phyloP scores from a whole-genome alignment of 2,888 invertebrate species.

The Drosophila cognata region DNA sequence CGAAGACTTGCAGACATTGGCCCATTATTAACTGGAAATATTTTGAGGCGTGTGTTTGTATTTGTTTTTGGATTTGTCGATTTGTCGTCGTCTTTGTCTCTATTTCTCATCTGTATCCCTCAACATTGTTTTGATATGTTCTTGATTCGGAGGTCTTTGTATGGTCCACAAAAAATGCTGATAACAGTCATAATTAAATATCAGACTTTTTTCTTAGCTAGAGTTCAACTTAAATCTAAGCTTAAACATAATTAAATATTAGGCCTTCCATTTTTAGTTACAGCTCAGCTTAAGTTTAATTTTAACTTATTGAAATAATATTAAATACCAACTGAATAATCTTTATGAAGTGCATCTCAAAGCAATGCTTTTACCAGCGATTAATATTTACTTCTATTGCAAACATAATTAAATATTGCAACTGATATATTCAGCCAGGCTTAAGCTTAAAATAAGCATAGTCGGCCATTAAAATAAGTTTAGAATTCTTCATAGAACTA shows the following conservation, averaged over 20 bases:
- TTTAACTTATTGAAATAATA: not conserved
- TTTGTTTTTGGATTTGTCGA: conserved; percentile 28
- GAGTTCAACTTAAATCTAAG: not conserved
- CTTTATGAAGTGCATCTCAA: not conserved
- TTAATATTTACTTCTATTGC: not conserved
- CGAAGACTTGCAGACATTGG: conserved; percentile 23
- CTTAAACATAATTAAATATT: not conserved
- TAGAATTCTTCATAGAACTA: not conserved
- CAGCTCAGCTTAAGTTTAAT: not conserved
- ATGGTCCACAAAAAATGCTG: not conserved
- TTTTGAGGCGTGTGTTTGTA: conserved; percentile 72
- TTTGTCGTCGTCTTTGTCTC: conserved; percentile 24
- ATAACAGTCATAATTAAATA: conserved; percentile 7
- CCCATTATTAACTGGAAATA: conserved; percentile 73
- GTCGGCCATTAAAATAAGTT: not conserved
- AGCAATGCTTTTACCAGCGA: not conserved
- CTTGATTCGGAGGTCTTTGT: conserved; percentile 33
- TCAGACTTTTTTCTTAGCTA: not conserved
- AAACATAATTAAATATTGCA: not conserved
- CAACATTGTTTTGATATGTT: conserved; percentile 46
- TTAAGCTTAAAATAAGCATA: no score
- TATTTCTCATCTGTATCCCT: conserved; percentile 6
- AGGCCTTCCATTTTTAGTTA: not conserved
- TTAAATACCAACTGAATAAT: no score
- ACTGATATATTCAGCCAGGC: not conserved